Percentiles rank a stretch among this genome's conserved stretches.
Conservation (phyloP, 2,888 invertebrate genomes). For the Xestobium rufovillosum region DNA sequence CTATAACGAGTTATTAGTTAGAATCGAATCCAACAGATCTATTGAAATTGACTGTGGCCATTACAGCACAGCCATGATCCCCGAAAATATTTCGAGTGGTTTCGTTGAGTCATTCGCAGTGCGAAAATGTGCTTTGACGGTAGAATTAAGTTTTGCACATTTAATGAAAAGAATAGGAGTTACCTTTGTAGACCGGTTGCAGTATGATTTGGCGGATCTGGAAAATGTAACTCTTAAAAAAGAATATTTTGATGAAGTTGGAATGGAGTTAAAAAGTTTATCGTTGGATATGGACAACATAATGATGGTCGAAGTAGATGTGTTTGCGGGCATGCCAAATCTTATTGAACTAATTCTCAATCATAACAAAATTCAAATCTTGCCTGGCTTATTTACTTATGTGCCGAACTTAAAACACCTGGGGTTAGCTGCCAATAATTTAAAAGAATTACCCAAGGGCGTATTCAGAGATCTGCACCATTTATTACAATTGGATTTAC, state of each 20-base stretch:
- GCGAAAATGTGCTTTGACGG: no score
- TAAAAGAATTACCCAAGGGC: constrained; percentile 53
- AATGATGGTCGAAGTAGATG: constrained; percentile 15
- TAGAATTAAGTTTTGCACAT: no score
- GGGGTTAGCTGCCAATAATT: constrained; percentile 60
- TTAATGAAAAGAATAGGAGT: no score
- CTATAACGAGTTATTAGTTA: no score
- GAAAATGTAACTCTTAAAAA: constrained; percentile 17
- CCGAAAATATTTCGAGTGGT: no score
- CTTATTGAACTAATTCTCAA: constrained; percentile 58
- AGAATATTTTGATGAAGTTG: constrained; percentile 18
- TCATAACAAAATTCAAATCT: constrained; percentile 51
- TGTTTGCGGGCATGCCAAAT: constrained; percentile 50
- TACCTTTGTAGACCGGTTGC: no score
- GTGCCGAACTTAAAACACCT: constrained; percentile 55
- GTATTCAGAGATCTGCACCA: constrained; percentile 56
- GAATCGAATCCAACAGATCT: no score
- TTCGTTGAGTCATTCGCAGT: no score
- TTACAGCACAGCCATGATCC: no score
- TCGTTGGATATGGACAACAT: constrained; percentile 16
- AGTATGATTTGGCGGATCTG: no score
- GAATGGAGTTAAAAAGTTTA: constrained; percentile 15
- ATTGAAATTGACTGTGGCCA: no score
- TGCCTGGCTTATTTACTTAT: constrained; percentile 57
- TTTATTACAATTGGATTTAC: constrained; percentile 57